phyloP scores from a whole-genome alignment of 2,797 vertebrate genomes.

The Peromyscus nudipes region DNA sequence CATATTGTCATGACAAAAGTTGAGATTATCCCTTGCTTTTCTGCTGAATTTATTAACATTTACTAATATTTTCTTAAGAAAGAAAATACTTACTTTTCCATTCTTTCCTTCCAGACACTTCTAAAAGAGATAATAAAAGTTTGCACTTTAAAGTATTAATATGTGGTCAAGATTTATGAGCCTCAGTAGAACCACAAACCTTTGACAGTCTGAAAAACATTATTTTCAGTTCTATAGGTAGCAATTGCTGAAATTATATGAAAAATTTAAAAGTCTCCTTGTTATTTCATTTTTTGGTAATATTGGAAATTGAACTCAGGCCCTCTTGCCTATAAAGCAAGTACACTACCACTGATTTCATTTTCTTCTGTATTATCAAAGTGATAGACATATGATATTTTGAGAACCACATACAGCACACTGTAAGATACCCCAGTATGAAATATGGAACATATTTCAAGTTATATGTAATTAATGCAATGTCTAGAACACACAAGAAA shows the following conservation, averaged over 20 bases:
- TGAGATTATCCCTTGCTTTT: not conserved
- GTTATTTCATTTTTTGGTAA: not conserved
- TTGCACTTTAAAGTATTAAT: conserved; percentile 1
- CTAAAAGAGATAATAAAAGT: conserved; percentile 14
- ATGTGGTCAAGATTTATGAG: not conserved
- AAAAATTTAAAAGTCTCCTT: not conserved
- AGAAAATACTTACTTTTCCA: not conserved
- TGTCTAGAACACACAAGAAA: not conserved
- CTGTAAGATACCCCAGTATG: not conserved
- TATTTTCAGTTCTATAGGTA: not conserved
- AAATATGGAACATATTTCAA: not conserved
- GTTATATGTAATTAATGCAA: conserved; percentile 29
- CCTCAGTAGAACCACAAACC: not conserved
- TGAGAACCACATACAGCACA: not conserved
- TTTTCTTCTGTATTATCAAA: conserved; percentile 38
- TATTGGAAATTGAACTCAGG: not conserved
- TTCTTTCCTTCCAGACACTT: not conserved
- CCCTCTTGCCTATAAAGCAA: not conserved
- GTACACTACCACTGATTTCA: not conserved
- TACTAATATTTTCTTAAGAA: conserved; percentile 18
- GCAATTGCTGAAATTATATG: not conserved
- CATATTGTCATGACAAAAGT: not conserved
- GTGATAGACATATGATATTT: conserved; percentile 33
- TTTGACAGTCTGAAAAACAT: not conserved
- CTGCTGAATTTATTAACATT: not conserved